Base-by-base conservation (phyloP, 1,140 invertebrate genomes). In the Oscheius sp. region DNA sequence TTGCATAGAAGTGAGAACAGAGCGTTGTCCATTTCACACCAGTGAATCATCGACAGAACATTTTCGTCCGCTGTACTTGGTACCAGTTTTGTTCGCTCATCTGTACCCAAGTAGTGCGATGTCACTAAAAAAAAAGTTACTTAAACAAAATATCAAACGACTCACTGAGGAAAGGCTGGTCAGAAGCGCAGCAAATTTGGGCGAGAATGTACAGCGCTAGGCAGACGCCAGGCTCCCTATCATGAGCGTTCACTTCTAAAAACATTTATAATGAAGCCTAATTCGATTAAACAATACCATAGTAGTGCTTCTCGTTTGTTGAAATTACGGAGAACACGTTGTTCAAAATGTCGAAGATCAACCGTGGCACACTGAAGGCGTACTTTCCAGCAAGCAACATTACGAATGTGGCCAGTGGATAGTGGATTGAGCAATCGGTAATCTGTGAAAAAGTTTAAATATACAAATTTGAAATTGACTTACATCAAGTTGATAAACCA, bases 111-210 rank as follows among this genome's bases (percentile, higher is more conserved):
- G 28, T 68, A 74, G 35, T 67, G 63, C 28, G 49, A 35, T 4
- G 63, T 61, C 4, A 74, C 66, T 68, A 31, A 63, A 68, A 35
- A 29, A 58, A 66, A 64, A 4, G 3, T 7, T 67, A 68, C 20
- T 7, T 20, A 18, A n/a, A 49, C 29, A 20, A 18, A 18, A 64
- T 34, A 65, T 7, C 63, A 62, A 62, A 42, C 38, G 20, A 32
- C 59, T 65, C 13, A 65, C 63, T 34, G n/a, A 65, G 36, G 29
- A 61, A 68, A 4, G 72, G 72, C 10, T 67, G 52, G 62, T 74
- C 72, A 2, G 26, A 26, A 42, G 23, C 34, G 35, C 64, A 68
- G 29, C 63, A 74, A 0, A 74, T 13, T 42, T 32, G 20, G 34
- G 45, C 20, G 23, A 74, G 29, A 45, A 67, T 67, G 18, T 69